These are phyloP conservation scores for Nycticebus coucang DNA, from an alignment of 2,113 vertebrate genomes.

Conservation along the genomic window DNA sequence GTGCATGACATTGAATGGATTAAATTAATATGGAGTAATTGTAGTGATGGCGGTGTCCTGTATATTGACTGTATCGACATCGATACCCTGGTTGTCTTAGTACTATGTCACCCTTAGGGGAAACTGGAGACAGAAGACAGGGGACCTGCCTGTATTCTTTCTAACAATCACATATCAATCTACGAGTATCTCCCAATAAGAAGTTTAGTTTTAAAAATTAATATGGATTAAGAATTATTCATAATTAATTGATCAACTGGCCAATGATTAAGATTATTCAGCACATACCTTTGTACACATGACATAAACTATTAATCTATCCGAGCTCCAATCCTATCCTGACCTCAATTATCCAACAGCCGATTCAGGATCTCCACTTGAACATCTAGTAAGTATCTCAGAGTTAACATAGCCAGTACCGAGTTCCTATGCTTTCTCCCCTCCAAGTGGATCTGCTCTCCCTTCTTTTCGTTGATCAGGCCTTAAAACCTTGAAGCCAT, in stretches of 20 bases:
- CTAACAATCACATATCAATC: not conserved
- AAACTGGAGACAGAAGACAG: fast-evolving
- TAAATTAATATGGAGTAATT: not conserved
- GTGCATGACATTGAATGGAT: no score
- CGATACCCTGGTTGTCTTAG: not conserved
- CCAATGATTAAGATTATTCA: not conserved
- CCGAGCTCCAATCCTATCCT: not conserved
- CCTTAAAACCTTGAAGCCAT: not conserved
- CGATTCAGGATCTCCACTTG: not conserved
- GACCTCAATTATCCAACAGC: not conserved
- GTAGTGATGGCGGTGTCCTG: not conserved
- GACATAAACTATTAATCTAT: not conserved
- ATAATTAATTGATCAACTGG: not conserved
- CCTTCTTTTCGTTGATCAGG: not conserved
- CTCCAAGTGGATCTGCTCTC: not conserved
- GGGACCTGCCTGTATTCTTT: not conserved
- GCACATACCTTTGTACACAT: not conserved
- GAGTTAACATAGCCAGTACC: not conserved
- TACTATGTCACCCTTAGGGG: not conserved
- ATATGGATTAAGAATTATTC: not conserved
- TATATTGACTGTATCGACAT: not conserved
- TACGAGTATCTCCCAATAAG: not conserved
- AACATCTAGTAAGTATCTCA: not conserved
- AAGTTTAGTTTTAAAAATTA: not conserved
- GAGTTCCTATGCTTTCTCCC: not conserved